These are phyloP conservation scores for Hoplostethus mediterraneus DNA, from an alignment of 2,797 vertebrate genomes.

Conservation along the genomic window DNA sequence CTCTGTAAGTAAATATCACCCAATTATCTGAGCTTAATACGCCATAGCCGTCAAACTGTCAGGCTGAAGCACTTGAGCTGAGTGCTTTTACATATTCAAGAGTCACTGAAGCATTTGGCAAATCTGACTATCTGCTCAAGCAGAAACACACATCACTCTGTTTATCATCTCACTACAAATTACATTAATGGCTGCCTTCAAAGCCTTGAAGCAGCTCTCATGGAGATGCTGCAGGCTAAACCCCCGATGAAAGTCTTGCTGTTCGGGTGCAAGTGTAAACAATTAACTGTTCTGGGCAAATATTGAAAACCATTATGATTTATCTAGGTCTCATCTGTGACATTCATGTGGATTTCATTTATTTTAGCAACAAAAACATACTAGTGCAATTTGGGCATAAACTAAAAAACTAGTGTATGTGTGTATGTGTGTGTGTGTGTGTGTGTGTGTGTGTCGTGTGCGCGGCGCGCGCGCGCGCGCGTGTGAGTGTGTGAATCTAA, in stretches of 20 bases:
- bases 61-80: slow-evolving; percentile 70
- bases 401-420: slow-evolving; percentile 18
- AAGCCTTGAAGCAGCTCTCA: slow-evolving; percentile 58
- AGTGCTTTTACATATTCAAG: slow-evolving; percentile 84
- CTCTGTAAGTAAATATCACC: slow-evolving; percentile 82
- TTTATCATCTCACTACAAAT: slow-evolving; percentile 85
- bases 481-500: slow-evolving; percentile 22
- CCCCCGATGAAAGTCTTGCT: slow-evolving; percentile 48
- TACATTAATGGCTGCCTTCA: slow-evolving; percentile 82
- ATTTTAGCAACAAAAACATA: slow-evolving; percentile 14
- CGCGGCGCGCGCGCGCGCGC: too few relatives aligned
- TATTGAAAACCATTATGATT: slow-evolving; percentile 14
- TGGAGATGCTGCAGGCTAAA: slow-evolving; percentile 43
- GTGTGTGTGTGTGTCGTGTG: slow-evolving; percentile 16
- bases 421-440: slow-evolving; percentile 12
- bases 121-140: slow-evolving; percentile 82
- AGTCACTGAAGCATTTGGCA: slow-evolving; percentile 82
- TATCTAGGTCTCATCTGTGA: slow-evolving; percentile 15
- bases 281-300: slow-evolving; percentile 44
- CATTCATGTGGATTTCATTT: slow-evolving; percentile 29
- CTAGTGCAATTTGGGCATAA: slow-evolving; percentile 21
- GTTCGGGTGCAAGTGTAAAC: slow-evolving; percentile 52
- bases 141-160: slow-evolving; percentile 84
- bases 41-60: slow-evolving; percentile 81
- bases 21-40: slow-evolving; percentile 83